Percentiles rank a stretch among this genome's conserved stretches.
Conservation (phyloP, 2,113 vertebrate species). For the zebrafish (Danio rerio) region DNA sequence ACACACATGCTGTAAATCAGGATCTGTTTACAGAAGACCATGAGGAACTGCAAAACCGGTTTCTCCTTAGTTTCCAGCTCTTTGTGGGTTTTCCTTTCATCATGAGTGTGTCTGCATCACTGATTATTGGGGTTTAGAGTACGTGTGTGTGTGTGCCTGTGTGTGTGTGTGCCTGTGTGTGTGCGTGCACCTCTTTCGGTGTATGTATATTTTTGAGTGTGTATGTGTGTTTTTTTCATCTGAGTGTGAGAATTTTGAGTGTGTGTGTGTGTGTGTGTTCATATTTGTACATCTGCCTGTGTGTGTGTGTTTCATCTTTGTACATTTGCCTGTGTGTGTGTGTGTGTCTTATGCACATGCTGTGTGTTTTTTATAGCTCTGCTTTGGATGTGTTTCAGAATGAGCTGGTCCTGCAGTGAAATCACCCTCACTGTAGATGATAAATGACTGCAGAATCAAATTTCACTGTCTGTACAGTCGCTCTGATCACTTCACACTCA, state of each 20-base stretch:
- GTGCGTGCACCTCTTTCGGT: no score
- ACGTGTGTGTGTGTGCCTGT: no score
- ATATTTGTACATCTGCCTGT: no score
- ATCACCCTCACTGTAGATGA: not conserved
- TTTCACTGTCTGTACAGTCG: not conserved
- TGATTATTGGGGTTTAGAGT: no score
- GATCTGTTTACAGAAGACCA: not conserved
- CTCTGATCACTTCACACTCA: not conserved
- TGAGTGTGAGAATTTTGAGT: no score
- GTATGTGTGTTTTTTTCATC: no score
- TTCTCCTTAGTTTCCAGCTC: not conserved
- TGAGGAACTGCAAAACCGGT: not conserved
- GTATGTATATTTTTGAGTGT: no score
- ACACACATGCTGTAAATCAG: not conserved
- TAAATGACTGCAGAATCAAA: not conserved
- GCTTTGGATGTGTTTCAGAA: not conserved
- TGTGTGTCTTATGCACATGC: not conserved
- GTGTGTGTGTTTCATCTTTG: no score
- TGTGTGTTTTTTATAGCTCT: not conserved
- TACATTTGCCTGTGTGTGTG: no score
- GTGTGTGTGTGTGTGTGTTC: no score
- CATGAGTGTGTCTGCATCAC: no score
- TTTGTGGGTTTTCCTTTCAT: not conserved
- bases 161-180: no score
- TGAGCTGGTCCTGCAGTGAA: not conserved